These are phyloP conservation scores for Diaperis boleti DNA, from an alignment of 2,888 invertebrate genomes.

Conservation along the genomic window DNA sequence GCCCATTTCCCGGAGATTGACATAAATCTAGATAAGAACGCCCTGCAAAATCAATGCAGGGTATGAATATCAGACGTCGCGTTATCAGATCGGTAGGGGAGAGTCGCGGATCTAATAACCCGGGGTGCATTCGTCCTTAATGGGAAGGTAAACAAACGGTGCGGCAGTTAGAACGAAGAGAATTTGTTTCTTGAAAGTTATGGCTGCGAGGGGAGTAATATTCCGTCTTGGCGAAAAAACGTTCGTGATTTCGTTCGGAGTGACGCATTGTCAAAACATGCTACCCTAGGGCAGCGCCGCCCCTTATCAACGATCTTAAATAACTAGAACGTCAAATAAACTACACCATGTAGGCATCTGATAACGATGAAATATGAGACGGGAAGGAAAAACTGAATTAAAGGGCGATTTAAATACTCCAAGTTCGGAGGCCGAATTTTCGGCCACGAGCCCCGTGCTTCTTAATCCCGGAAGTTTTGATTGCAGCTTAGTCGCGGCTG, in stretches of 20 bases:
- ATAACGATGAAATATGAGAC: constrained; percentile 56
- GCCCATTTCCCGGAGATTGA: constrained; percentile 49
- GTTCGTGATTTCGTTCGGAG: constrained; percentile 57
- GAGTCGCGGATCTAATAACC: constrained; percentile 31
- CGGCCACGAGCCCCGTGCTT: neutral
- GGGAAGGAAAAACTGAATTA: constrained; percentile 57
- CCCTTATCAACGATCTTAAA: constrained; percentile 56
- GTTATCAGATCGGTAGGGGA: constrained; percentile 49
- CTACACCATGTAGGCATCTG: constrained; percentile 52
- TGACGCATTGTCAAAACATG: constrained; percentile 61
- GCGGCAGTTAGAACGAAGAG: neutral
- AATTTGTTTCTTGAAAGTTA: constrained; percentile 27
- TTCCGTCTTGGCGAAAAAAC: constrained; percentile 42
- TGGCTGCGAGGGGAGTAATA: constrained; percentile 32
- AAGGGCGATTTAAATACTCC: constrained; percentile 49
- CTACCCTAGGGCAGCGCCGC: constrained; percentile 41
- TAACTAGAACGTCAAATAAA: constrained; percentile 59
- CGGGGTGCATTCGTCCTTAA: constrained; percentile 15
- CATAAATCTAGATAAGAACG: constrained; percentile 55
- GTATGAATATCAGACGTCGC: constrained; percentile 55
- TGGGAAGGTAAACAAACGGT: constrained; percentile 26
- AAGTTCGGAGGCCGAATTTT: constrained; percentile 1
- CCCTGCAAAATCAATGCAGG: constrained; percentile 55
- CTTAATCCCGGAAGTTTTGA: constrained; percentile 6
- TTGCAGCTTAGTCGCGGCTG: neutral